Evolutionary conservation across 2,888 invertebrate genomes (phyloP).

Genomic region (Drosophila barbarae): DNA sequence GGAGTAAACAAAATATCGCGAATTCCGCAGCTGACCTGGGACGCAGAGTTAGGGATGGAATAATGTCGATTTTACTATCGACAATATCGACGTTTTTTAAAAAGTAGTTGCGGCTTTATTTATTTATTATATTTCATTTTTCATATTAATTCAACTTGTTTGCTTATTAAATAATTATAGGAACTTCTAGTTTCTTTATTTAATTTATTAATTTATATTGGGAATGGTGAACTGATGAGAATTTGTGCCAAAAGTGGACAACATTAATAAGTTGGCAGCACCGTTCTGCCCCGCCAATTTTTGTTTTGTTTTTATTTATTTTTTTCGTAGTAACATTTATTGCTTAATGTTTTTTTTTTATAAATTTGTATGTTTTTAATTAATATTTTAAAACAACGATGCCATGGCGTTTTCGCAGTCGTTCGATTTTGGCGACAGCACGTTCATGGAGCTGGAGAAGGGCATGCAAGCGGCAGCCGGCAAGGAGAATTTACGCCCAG

Average conservation of each 20-base stretch:
- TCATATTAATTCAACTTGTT: not conserved
- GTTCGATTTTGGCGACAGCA: conserved; percentile 76
- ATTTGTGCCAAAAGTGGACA: not conserved
- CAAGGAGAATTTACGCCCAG: conserved; percentile 14
- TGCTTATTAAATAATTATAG: too few species aligned
- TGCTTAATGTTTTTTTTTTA: not conserved
- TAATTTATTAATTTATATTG: not conserved
- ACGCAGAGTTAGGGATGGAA: too few species aligned
- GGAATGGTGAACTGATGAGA: not conserved
- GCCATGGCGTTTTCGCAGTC: conserved; percentile 78
- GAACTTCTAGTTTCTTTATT: too few species aligned
- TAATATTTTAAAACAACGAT: not conserved
- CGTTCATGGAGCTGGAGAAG: conserved; percentile 74
- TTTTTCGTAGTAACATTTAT: not conserved
- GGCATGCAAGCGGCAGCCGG: conserved; percentile 55
- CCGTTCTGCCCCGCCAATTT: conserved; percentile 11
- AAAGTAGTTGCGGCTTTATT: too few species aligned
- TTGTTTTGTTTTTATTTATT: conserved; percentile 37
- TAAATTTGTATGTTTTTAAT: not conserved
- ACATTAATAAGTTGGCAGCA: not conserved
- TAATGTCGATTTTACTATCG: too few species aligned
- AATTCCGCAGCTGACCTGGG: conserved; percentile 10
- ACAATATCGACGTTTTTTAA: too few species aligned
- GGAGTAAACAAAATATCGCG: conserved; percentile 38
- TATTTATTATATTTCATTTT: not conserved